Base-by-base conservation (phyloP, 2,797 vertebrate genomes). In the Eremophila alpestris region DNA sequence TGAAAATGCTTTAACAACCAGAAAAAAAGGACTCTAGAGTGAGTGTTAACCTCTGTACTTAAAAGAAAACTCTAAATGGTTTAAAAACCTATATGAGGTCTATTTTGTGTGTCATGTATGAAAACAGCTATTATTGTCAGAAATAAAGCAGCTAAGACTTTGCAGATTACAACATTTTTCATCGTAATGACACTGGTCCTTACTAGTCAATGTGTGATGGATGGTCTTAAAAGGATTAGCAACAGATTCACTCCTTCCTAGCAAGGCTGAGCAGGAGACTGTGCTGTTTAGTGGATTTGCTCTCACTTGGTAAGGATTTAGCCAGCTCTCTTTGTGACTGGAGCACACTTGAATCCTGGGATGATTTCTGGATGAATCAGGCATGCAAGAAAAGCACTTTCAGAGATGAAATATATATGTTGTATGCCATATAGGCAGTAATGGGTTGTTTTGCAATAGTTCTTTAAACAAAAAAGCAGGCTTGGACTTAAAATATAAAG, bases 351-450 rank as follows among this genome's bases (percentile, higher is more conserved):
- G 83, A 82, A 77, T 87, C 62, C 91, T 90, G 81, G 55, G 86
- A 73, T 96, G 83, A 81, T 64, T 94, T 90, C 81, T 93, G 94
- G 94, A 94, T 96, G 90, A 95, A 91, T 89, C 86, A 89, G 65
- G 86, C 51, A 14, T 32, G 20, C 74, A 83, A 90, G 73, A 71
- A 49, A 58, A 71, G 38, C 32, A 11, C 79, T 94, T 59, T 71
- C 73, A 85, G 82, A 70, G 65, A 36, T 83, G 45, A 48, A 52
- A 32, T 78, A 12, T 32, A 49, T 85, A 5, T 59, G 48, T 38
- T 89, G 45, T 85, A 46, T 45, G 30, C 51, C 77, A 60, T 62
- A 59, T 83, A 30, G 62, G 76, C 58, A 64, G 51, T 41, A 83
- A 32, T 78, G 69, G 51, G 78, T 64, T 90, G 76, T 34, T 86